phyloP scores from a whole-genome alignment of 1,140 invertebrate genomes.

The Tetranychus urticae region DNA sequence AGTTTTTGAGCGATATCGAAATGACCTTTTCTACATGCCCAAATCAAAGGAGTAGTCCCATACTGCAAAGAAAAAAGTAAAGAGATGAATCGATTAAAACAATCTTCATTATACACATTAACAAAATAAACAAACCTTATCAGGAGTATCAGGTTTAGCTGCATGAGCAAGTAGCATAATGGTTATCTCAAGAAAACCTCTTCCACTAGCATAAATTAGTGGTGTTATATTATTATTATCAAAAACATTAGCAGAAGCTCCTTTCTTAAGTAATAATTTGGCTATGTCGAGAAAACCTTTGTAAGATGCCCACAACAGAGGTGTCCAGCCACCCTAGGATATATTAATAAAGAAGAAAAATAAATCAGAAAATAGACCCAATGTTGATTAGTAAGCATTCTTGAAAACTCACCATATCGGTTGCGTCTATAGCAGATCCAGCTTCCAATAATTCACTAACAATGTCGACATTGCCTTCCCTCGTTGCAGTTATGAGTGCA shows the following conservation, averaged over 20 bases:
- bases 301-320: slow-evolving; percentile 92
- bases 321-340: slow-evolving; percentile 47
- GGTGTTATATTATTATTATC: slow-evolving; percentile 76
- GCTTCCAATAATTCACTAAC: slow-evolving; percentile 82
- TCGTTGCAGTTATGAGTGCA: slow-evolving; percentile 83
- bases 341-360: background rate
- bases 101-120: background rate
- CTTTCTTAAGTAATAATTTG: slow-evolving; percentile 50
- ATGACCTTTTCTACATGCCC: slow-evolving; percentile 77
- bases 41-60: slow-evolving; percentile 83
- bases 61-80: slow-evolving; percentile 31
- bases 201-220: slow-evolving; percentile 73
- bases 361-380: background rate
- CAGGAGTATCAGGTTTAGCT: slow-evolving; percentile 71
- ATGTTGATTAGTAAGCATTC: background rate
- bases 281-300: slow-evolving; percentile 62
- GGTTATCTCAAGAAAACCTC: slow-evolving; percentile 64
- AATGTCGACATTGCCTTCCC: slow-evolving; percentile 70
- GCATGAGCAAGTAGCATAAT: slow-evolving; percentile 51
- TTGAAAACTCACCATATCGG: background rate
- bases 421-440: slow-evolving; percentile 69
- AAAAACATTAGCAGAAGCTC: slow-evolving; percentile 80
- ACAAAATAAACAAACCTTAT: slow-evolving; percentile 35
- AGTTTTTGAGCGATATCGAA: slow-evolving; percentile 57
- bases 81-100: background rate